Evolutionary conservation across 1,140 invertebrate genomes (phyloP).

Genomic region (Platorchestia sp.): DNA sequence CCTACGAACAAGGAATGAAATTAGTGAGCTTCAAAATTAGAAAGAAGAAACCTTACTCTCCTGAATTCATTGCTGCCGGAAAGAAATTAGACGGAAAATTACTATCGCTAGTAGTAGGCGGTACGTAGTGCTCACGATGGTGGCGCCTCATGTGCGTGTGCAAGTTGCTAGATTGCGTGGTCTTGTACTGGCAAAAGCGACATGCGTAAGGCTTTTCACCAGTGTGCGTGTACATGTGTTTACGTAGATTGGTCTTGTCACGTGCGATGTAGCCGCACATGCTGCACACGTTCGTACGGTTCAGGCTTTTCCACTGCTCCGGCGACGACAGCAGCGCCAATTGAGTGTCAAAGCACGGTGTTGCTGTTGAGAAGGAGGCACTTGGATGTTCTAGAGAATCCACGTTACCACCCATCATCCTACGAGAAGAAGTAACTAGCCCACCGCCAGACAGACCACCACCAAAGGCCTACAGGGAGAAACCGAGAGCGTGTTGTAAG

Average conservation of each 20-base stretch:
- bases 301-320: conserved; percentile 14
- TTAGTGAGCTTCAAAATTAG: no score
- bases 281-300: conserved; percentile 33
- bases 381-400: background rate
- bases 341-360: background rate
- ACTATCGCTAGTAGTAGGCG: background rate
- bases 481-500: conserved; percentile 27
- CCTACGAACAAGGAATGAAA: no score
- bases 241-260: conserved; percentile 57
- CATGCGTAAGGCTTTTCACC: conserved; percentile 56
- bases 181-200: conserved; percentile 55
- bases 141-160: conserved; percentile 49
- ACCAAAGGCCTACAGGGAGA: conserved; percentile 16
- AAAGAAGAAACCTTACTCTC: background rate
- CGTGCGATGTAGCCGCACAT: conserved; percentile 53
- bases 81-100: background rate
- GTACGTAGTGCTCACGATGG: conserved; percentile 3
- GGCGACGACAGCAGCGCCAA: background rate
- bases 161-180: conserved; percentile 57
- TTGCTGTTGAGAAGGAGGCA: background rate
- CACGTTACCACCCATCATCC: background rate
- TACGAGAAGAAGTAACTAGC: background rate
- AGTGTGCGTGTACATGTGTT: conserved; percentile 58
- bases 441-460: background rate
- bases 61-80: background rate